phyloP scores from a whole-genome alignment of 2,888 invertebrate species.

The Exocentrus adspersus region DNA sequence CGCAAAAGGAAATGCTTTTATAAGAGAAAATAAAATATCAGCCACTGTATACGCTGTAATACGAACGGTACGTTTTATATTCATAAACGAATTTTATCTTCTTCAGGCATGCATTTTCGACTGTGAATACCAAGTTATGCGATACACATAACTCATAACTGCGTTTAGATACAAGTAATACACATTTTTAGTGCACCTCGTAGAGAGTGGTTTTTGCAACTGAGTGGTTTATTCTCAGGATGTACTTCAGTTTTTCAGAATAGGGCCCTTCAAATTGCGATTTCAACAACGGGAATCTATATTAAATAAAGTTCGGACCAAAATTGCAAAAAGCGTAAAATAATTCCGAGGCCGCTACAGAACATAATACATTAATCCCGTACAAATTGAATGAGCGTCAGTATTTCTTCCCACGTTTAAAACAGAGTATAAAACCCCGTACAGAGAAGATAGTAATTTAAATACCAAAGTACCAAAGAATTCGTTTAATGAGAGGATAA shows the following conservation, averaged over 20 bases:
- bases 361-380: not conserved
- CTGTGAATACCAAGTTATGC: not conserved
- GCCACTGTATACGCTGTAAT: slow-evolving; percentile 15
- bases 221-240: too few species aligned
- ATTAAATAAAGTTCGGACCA: too few species aligned
- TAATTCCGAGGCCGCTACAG: not conserved
- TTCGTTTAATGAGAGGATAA: not conserved
- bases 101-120: slow-evolving; percentile 2
- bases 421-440: not conserved
- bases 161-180: too few species aligned
- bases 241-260: too few species aligned
- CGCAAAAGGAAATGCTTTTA: slow-evolving; percentile 24
- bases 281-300: too few species aligned
- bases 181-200: too few species aligned
- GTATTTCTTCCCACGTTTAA: not conserved
- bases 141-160: not conserved
- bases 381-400: not conserved
- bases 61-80: slow-evolving; percentile 24
- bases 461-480: not conserved
- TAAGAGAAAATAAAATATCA: slow-evolving; percentile 17
- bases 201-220: too few species aligned
- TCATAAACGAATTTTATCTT: slow-evolving; percentile 20
- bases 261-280: too few species aligned
- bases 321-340: too few species aligned
- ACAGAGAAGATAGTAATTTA: not conserved